Evolutionary conservation across 2,888 invertebrate species (phyloP), one percentile per base, ranked within the genome.

Genomic region (Calameuta filiformis): DNA sequence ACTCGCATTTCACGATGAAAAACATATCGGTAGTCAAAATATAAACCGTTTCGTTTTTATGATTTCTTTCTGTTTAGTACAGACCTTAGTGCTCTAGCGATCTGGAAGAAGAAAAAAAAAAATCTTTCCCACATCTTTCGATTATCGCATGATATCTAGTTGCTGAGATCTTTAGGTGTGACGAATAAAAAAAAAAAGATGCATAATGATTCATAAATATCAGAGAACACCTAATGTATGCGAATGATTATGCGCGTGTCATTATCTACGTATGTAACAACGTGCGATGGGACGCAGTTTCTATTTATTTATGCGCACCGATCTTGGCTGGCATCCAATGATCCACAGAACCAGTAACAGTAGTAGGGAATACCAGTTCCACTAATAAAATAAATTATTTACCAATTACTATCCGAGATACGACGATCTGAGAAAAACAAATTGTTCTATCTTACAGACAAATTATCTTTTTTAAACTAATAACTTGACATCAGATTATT

Each of bases 321-420:
- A 79, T 81, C 77, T 85, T 88, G 88, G 88, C 87, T 76, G 23
- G 31, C 69, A 33, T 83, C 86, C 88, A 87, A 80, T 77, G 75
- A 56, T 23, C 56, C 56, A 56, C 23, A 23, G 56, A 23, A 56
- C 56, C 56, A 23, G 23, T 56, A 56, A 9, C 56, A 56, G 56
- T 23, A 56, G 56, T 56, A 56, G 23, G 23, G 23, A 56, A 56
- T 15, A 56, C 56, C 56, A 56, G 56, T 56, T 56, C 9, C 56
- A 23, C 56, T 9, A 9, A 56, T 23, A 23, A 56, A 56, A 23
- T 56, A 6, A 2, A 56, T 56, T 56, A 23, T 56, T 56, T 56
- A 23, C 23, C 56, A 23, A 56, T 56, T 9, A 23, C 23, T 56
- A 56, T 56, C 56, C 2, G 23, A 23, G 56, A 56, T 56, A 23